Percentiles rank a stretch among this genome's conserved stretches.
These are phyloP conservation scores for Helarctos malayanus DNA, from an alignment of 2,797 vertebrate species.

Conservation along the genomic window DNA sequence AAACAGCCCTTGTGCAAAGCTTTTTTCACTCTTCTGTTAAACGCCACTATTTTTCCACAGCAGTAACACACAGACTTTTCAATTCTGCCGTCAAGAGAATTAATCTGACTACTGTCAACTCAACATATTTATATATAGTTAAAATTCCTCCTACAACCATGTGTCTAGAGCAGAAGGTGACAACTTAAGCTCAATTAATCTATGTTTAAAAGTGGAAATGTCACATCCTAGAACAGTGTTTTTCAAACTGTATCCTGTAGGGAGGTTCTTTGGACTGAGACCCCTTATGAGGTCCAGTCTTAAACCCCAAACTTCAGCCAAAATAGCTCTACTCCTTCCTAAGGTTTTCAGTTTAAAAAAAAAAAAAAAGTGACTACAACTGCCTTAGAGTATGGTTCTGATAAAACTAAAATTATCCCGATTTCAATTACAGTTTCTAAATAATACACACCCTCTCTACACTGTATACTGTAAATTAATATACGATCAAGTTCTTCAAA, in stretches of 20 bases:
- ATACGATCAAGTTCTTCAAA: neutral
- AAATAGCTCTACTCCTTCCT: neutral
- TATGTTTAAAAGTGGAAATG: conserved; percentile 18
- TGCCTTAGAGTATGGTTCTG: neutral
- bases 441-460: neutral
- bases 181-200: conserved; percentile 10
- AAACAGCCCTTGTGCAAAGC: neutral
- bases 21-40: neutral
- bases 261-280: neutral
- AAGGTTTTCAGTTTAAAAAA: neutral
- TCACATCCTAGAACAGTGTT: neutral
- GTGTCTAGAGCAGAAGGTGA: conserved; percentile 67
- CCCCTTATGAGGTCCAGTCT: neutral
- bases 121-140: conserved; percentile 23
- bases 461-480: neutral
- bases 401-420: neutral
- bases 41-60: neutral
- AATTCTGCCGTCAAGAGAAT: conserved; percentile 37
- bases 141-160: conserved; percentile 67
- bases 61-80: conserved; percentile 20
- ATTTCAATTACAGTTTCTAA: neutral
- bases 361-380: neutral
- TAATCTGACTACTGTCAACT: neutral
- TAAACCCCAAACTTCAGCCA: neutral
- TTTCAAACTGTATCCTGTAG: neutral